A percentile compares a stretch with the other conserved stretches of the same genome.
Evolutionary conservation across 2,113 vertebrate genomes (phyloP).

Genomic region (Heterotilapia buettikoferi): DNA sequence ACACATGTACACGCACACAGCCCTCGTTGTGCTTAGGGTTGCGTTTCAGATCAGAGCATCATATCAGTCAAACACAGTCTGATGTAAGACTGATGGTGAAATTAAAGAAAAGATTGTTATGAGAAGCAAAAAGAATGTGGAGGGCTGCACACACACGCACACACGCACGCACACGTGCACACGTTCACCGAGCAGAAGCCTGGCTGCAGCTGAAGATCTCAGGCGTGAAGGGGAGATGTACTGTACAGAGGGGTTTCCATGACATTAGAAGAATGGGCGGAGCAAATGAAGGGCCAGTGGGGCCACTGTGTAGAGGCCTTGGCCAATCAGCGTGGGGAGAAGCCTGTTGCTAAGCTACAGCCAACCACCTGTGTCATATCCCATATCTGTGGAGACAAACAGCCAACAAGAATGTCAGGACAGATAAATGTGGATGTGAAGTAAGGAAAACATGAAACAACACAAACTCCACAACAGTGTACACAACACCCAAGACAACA

Average conservation of each 20-base stretch:
- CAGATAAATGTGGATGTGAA: not conserved
- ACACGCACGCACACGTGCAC: not conserved
- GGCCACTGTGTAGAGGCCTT: not conserved
- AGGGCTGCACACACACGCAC: not conserved
- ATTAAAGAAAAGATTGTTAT: not conserved
- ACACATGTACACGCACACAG: not conserved
- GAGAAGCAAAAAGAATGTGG: not conserved
- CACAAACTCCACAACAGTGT: not conserved
- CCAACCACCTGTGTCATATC: conserved; percentile 95
- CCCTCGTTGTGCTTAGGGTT: conserved; percentile 55
- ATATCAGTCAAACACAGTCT: not conserved
- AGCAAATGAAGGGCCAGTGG: not conserved
- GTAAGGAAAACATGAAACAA: not conserved
- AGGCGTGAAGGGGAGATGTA: conserved; percentile 10
- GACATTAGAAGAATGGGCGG: conserved; percentile 28
- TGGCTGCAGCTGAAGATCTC: conserved; percentile 14
- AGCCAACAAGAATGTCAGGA: not conserved
- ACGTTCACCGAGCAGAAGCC: not conserved
- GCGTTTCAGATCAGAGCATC: conserved; percentile 2
- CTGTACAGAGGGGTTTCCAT: conserved; percentile 62
- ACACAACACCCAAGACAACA: not conserved
- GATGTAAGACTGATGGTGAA: not conserved
- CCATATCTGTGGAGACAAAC: conserved; percentile 83
- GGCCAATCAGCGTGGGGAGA: conserved; percentile 81
- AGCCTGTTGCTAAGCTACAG: conserved; percentile 90